These are phyloP conservation scores for Macaca mulatta DNA, from an alignment of 2,113 vertebrate genomes.

Conservation along the genomic window DNA sequence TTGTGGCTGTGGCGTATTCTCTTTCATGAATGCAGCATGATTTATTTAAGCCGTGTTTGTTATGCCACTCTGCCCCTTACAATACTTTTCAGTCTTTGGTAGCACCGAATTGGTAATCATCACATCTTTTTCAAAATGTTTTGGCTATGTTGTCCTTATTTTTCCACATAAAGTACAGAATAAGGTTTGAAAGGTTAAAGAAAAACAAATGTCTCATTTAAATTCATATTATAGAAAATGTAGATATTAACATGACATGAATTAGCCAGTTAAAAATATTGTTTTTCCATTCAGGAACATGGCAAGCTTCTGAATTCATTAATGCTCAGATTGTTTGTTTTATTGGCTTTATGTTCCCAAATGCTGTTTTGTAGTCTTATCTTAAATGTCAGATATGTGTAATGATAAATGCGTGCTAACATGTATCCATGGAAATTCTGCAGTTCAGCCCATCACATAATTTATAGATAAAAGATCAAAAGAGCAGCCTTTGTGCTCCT, in stretches of 20 bases:
- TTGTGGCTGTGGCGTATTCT: neutral
- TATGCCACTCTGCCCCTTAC: neutral
- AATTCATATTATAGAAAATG: neutral
- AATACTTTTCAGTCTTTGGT: neutral
- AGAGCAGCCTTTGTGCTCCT: neutral
- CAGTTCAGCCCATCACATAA: neutral
- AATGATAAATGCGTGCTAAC: neutral
- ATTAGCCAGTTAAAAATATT: neutral
- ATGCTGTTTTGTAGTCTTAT: neutral
- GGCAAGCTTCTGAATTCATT: neutral
- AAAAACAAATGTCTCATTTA: neutral
- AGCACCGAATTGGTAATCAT: neutral
- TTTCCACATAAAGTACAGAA: slow-evolving; percentile 11
- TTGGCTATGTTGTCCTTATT: neutral
- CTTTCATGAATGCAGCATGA: neutral
- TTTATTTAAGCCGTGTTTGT: neutral
- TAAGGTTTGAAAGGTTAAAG: slow-evolving; percentile 40
- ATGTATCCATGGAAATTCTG: neutral
- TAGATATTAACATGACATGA: neutral
- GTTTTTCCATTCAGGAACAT: neutral
- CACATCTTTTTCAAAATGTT: neutral
- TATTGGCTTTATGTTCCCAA: neutral
- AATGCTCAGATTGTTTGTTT: neutral
- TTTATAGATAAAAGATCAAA: slow-evolving; percentile 8
- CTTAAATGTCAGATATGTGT: neutral